Base-by-base conservation (phyloP, 2,888 invertebrate species). In the Cantharis lateralis region DNA sequence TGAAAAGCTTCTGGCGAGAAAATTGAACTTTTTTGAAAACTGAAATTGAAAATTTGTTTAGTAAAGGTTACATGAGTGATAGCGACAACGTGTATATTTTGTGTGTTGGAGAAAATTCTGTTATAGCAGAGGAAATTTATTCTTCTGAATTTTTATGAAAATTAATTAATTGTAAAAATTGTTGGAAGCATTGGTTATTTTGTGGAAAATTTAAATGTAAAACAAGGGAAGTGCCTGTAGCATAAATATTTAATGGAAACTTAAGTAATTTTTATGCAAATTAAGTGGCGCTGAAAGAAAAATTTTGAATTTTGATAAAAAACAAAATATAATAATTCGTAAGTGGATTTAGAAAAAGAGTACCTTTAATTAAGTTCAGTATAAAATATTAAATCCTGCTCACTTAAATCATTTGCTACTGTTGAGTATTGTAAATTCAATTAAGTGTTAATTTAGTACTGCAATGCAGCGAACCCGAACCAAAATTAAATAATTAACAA, bases 391-490 rank as follows among this genome's bases (percentile, higher is more conserved):
- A 68, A 62, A 63, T 68, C 48, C 66, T 15, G 26, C 68, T 61
- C 71, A 68, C 62, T 72, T 75, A 75, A 75, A 75, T 75, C 71
- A 71, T 75, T 75, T 71, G 61, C 48, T 24, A 63, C 71, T 71
- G 32, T 71, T 71, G 71, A 68, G 75, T 70, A 70, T 75, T 75
- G 70, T 63, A 74, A 61, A 74, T 74, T 74, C 74, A 74, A 74
- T 74, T 74, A 74, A 70, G 32, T 66, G 63, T 71, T 70, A 74
- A 74, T 74, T 74, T 74, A 74, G 32, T 64, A 32, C 64, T 66
- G 64, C 24, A 66, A 24, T 66, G 64, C 64, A 66, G 64, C 24
- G 16, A 24, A 66, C 20, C 24, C 64, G 64, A 66, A 66, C 24
- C 16, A 1, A 66, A 66, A 66, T 66, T 66, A 24, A 66, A 20